Conservation (phyloP, 2,888 invertebrate genomes). For the Tachina grossa region DNA sequence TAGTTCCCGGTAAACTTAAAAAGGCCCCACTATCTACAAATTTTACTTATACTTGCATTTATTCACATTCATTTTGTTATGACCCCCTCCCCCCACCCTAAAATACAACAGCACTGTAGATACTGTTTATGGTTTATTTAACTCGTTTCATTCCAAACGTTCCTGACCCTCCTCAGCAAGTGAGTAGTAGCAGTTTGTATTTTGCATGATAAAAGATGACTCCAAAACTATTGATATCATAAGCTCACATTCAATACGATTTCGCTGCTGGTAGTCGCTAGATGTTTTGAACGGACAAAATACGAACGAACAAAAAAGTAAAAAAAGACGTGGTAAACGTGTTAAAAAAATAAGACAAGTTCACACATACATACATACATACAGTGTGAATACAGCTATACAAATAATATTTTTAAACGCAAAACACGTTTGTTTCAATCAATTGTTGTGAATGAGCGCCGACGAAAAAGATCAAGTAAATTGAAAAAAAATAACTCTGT, state of each 20-base stretch:
- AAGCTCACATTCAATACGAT: conserved; percentile 72
- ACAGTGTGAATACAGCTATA: too few relatives aligned
- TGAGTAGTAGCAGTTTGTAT: conserved; percentile 22
- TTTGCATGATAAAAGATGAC: conserved; percentile 68
- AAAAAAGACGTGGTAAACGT: conserved; percentile 41
- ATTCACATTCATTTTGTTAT: not conserved
- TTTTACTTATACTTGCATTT: conserved; percentile 12
- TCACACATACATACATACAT: too few relatives aligned
- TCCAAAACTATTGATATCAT: conserved; percentile 72
- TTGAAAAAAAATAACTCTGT: conserved; percentile 34
- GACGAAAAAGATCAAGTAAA: conserved; percentile 49
- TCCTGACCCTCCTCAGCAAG: conserved; percentile 41
- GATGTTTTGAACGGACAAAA: conserved; percentile 63
- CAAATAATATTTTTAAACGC: conserved; percentile 28
- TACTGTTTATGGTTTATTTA: conserved; percentile 11
- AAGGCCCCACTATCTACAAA: not conserved
- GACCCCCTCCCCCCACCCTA: not conserved
- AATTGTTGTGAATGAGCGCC: conserved; percentile 33
- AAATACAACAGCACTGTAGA: not conserved
- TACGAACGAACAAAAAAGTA: not conserved
- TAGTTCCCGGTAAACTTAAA: conserved; percentile 7
- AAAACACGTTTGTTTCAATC: too few relatives aligned
- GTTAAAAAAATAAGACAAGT: conserved; percentile 19
- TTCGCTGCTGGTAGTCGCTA: conserved; percentile 70
- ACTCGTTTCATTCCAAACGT: conserved; percentile 56